Conservation (phyloP, 2,888 invertebrate genomes). For the Acanthoscelides obtectus region DNA sequence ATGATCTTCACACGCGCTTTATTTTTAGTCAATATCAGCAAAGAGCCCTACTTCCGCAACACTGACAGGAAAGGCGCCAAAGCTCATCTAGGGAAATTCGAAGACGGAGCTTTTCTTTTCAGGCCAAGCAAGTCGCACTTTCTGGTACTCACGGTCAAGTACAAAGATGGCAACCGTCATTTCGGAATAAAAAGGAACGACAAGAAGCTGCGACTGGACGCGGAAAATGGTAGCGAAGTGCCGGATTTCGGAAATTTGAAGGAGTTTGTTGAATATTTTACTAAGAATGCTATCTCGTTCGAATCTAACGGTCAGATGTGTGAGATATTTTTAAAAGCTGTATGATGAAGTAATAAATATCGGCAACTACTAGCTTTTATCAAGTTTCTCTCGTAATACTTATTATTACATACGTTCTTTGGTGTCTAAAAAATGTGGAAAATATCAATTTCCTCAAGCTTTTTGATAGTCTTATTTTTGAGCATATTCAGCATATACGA, state of each 20-base stretch:
- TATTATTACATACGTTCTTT: too few relatives aligned
- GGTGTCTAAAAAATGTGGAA: too few relatives aligned
- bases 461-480: too few relatives aligned
- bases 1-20: too few relatives aligned
- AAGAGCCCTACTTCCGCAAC: conserved; percentile 27
- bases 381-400: too few relatives aligned
- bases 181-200: conserved; percentile 24
- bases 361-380: conserved; percentile 2
- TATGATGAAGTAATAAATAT: conserved; percentile 19
- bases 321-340: conserved; percentile 20
- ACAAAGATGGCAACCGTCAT: conserved; percentile 22
- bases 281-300: conserved; percentile 20
- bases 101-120: conserved; percentile 29
- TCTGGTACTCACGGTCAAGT: conserved; percentile 25
- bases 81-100: conserved; percentile 19
- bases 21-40: conserved; percentile 26
- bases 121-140: conserved; percentile 25
- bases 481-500: too few relatives aligned
- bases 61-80: conserved; percentile 30
- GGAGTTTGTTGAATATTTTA: conserved; percentile 25
- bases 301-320: conserved; percentile 10
- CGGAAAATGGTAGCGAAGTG: conserved; percentile 15
- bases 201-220: conserved; percentile 20
- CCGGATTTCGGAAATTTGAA: conserved; percentile 25
- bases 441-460: too few relatives aligned